These are phyloP conservation scores for Anthopleura sola DNA, from an alignment of 64 coral and sea anemone genomes.

Conservation along the genomic window DNA sequence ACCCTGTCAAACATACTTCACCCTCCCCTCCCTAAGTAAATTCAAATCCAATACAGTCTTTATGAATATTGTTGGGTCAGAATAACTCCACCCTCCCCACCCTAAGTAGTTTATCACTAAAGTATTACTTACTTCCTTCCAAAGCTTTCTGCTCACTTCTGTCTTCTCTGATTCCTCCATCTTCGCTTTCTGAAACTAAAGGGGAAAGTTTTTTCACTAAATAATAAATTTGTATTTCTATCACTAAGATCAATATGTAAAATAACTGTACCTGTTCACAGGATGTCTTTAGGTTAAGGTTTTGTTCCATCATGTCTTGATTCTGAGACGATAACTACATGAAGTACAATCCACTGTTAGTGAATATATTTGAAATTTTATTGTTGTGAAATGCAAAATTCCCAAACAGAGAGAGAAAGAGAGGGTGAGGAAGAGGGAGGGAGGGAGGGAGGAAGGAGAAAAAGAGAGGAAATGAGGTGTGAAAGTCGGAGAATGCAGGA, in stretches of 20 bases:
- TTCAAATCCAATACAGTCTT: no score
- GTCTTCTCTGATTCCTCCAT: slow-evolving; percentile 40
- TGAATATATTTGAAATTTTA: background rate
- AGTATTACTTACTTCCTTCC: slow-evolving; percentile 60
- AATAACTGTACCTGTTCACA: slow-evolving; percentile 59
- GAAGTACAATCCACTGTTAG: background rate
- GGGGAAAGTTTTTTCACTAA: background rate
- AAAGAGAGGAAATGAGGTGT: no score
- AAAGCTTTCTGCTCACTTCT: slow-evolving; percentile 59
- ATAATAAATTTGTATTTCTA: no score
- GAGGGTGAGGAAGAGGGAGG: no score
- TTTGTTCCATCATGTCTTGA: slow-evolving; percentile 82
- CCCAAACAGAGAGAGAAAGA: background rate
- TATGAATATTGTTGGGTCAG: background rate
- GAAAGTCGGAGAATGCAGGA: no score
- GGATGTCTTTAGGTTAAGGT: slow-evolving; percentile 63
- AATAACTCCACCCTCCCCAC: background rate
- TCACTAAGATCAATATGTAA: background rate
- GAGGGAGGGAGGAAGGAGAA: no score
- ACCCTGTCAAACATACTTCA: no score
- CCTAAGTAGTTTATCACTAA: background rate
- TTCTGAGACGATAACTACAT: slow-evolving; percentile 62
- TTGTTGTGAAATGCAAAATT: background rate
- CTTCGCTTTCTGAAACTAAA: slow-evolving; percentile 8
- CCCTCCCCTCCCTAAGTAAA: no score